phyloP scores from a whole-genome alignment of 2,797 vertebrate genomes.

The Chelonia mydas region DNA sequence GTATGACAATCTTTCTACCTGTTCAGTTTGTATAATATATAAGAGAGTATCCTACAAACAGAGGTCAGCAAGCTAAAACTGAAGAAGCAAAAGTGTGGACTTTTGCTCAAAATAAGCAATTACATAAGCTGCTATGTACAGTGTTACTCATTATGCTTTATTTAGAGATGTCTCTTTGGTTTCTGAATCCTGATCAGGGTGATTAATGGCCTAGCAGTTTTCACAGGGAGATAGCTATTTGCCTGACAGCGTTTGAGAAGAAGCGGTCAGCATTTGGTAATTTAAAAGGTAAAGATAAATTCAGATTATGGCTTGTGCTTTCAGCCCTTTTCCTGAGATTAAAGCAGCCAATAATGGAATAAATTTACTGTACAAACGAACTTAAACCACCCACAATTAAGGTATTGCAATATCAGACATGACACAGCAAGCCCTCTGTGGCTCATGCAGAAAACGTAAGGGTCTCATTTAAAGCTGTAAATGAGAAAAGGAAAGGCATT shows the following conservation, averaged over 20 bases:
- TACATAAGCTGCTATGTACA: background rate
- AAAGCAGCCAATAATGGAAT: background rate
- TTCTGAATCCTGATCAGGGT: background rate
- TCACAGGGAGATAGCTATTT: slow-evolving; percentile 6
- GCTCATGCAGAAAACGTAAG: background rate
- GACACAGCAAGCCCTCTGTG: background rate
- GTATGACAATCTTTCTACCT: background rate
- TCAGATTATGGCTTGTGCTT: slow-evolving; percentile 11
- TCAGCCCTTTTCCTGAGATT: background rate
- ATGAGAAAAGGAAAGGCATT: background rate
- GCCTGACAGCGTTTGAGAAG: background rate
- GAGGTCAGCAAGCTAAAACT: background rate
- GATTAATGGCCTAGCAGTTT: background rate
- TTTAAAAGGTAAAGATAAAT: slow-evolving; percentile 35
- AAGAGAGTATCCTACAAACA: background rate
- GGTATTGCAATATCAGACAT: background rate
- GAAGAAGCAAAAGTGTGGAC: background rate
- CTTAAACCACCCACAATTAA: background rate
- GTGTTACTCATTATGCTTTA: background rate
- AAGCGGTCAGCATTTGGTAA: background rate
- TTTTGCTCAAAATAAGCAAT: background rate
- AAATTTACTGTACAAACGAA: background rate
- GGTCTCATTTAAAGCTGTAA: background rate
- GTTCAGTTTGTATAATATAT: background rate
- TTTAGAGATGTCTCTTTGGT: background rate